phyloP scores from a whole-genome alignment of 1,140 invertebrate genomes.

The Trissolcus basalis region DNA sequence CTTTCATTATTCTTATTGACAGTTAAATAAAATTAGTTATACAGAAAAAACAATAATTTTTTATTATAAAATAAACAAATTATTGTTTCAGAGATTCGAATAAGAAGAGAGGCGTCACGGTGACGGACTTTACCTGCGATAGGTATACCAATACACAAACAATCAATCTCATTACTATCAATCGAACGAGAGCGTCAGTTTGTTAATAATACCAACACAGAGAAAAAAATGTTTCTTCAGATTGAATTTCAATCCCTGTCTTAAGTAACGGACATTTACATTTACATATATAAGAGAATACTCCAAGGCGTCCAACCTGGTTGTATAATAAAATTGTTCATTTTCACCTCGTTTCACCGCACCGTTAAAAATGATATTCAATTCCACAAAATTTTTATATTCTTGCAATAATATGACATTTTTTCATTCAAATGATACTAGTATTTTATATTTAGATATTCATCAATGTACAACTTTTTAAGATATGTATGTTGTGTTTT shows the following conservation, averaged over 20 bases:
- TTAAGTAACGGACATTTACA: constrained; percentile 33
- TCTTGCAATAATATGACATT: too few species aligned
- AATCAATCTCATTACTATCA: constrained; percentile 14
- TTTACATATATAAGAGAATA: constrained; percentile 19
- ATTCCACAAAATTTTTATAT: too few species aligned
- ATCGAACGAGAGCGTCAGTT: constrained; percentile 1
- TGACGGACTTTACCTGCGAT: constrained; percentile 74
- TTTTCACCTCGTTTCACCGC: constrained; percentile 27
- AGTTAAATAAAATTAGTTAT: too few species aligned
- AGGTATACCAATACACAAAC: constrained; percentile 70
- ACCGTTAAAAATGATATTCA: too few species aligned
- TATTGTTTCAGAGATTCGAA: constrained; percentile 54
- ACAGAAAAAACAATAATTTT: too few species aligned
- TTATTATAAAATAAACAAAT: too few species aligned
- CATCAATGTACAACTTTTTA: too few species aligned
- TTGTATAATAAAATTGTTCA: constrained; percentile 15
- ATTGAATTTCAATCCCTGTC: constrained; percentile 32
- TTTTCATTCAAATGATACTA: too few species aligned
- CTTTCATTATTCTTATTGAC: too few species aligned
- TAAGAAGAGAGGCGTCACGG: constrained; percentile 59
- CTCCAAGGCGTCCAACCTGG: constrained; percentile 15
- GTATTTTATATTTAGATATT: too few species aligned
- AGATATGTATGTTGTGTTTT: too few species aligned
- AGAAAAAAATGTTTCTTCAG: constrained; percentile 1
- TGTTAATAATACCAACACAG: constrained; percentile 15